phyloP scores from a whole-genome alignment of 2,888 invertebrate genomes.

The Pristionchus arcanus region DNA sequence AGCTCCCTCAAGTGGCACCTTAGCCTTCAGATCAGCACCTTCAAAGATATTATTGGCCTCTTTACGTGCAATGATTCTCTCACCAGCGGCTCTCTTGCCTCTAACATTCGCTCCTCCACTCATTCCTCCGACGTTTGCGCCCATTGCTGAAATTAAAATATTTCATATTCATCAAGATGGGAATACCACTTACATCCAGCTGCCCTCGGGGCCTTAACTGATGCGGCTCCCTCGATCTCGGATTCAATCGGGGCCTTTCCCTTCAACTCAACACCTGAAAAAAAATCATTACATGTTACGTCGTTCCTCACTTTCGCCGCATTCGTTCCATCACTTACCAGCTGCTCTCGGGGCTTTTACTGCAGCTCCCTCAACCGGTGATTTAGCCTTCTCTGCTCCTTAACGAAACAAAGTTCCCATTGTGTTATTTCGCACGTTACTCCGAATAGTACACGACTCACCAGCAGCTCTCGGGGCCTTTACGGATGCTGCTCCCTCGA shows the following conservation, averaged over 20 bases:
- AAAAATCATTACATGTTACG: too few species aligned
- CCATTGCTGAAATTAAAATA: too few species aligned
- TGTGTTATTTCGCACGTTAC: neutral
- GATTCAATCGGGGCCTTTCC: neutral
- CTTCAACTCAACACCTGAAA: neutral
- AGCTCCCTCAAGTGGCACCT: neutral
- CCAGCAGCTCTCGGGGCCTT: neutral
- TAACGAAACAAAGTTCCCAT: neutral
- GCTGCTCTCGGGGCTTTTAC: neutral
- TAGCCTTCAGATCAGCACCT: neutral
- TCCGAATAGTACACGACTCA: neutral
- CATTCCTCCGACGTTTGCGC: too few species aligned
- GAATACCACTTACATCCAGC: neutral
- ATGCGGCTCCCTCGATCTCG: neutral
- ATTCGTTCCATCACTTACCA: too few species aligned
- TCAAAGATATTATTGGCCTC: neutral
- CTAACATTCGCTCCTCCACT: neutral
- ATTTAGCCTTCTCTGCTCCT: too few species aligned
- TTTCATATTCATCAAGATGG: too few species aligned
- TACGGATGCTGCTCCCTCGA: neutral
- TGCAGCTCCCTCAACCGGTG: neutral
- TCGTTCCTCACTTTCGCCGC: neutral
- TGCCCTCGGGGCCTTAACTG: neutral
- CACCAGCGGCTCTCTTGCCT: neutral
- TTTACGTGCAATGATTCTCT: neutral